Evolutionary conservation across 2,888 invertebrate species (phyloP).

Genomic region (Dynastes tityus): DNA sequence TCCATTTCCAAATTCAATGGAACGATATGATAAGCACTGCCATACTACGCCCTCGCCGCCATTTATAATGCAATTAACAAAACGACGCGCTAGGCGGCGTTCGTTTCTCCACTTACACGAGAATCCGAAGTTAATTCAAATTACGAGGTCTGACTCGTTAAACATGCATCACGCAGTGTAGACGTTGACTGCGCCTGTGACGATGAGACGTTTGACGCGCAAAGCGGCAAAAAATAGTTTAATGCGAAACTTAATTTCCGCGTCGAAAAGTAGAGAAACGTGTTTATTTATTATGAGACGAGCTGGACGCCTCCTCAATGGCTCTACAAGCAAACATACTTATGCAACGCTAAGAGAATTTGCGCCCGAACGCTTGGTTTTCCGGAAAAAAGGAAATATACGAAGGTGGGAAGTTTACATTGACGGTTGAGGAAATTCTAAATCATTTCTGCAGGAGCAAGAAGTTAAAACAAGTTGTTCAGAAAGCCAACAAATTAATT

Average conservation of each 20-base stretch:
- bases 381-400: conserved; percentile 11
- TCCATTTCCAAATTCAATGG: not conserved
- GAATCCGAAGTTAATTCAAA: conserved; percentile 23
- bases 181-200: not conserved
- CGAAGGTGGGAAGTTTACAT: not conserved
- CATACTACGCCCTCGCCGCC: not conserved
- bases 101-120: conserved; percentile 13
- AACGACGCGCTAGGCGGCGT: not conserved
- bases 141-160: not conserved
- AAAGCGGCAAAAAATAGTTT: conserved; percentile 46
- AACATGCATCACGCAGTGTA: not conserved
- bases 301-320: conserved; percentile 12
- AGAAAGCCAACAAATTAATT: too few relatives aligned
- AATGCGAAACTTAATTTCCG: conserved; percentile 46
- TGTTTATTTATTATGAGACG: conserved; percentile 46
- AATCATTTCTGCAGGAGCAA: too few relatives aligned
- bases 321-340: conserved; percentile 25
- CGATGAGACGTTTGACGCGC: conserved; percentile 23
- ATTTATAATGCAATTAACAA: conserved; percentile 30
- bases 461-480: too few relatives aligned
- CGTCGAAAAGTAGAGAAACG: conserved; percentile 36
- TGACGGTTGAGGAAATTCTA: too few relatives aligned
- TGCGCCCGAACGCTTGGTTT: not conserved
- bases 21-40: not conserved
- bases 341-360: conserved; percentile 33